Evolutionary conservation across 2,113 vertebrate species (phyloP).

Genomic region (Gymnobelideus leadbeateri): DNA sequence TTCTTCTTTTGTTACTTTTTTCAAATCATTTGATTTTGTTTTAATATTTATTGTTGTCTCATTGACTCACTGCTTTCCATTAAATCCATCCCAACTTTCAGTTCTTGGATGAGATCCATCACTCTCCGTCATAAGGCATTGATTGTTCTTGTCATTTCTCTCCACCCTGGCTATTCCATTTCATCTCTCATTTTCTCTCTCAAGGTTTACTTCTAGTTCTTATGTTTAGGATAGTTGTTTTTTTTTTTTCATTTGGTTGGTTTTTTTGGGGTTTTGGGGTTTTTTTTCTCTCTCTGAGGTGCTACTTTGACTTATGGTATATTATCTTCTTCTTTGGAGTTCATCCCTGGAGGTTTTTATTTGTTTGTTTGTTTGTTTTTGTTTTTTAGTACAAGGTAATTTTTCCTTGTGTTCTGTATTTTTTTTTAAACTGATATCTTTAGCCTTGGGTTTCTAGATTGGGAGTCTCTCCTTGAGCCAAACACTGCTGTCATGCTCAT

Average conservation of each 20-base stretch:
- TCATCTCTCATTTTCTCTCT: not conserved
- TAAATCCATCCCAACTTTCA: too few species aligned
- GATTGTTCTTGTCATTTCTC: not conserved
- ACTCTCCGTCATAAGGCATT: not conserved
- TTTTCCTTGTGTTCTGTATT: not conserved
- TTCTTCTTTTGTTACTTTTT: too few species aligned
- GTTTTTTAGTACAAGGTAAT: not conserved
- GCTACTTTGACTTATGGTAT: not conserved
- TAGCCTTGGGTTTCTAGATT: not conserved
- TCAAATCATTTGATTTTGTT: too few species aligned
- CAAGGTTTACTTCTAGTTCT: not conserved
- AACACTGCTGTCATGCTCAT: too few species aligned
- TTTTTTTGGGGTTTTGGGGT: too few species aligned
- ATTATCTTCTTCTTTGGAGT: not conserved
- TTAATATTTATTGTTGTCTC: too few species aligned
- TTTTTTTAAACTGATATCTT: not conserved
- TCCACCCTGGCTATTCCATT: not conserved
- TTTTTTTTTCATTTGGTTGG: too few species aligned
- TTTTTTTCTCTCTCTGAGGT: not conserved
- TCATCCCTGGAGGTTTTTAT: not conserved
- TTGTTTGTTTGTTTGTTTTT: too few species aligned
- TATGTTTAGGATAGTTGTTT: not conserved
- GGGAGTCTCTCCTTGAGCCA: too few species aligned
- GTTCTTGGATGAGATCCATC: not conserved
- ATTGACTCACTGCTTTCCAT: too few species aligned